These are phyloP conservation scores for Aphaenogaster rudis DNA, from an alignment of 1,140 invertebrate species.

Conservation along the genomic window DNA sequence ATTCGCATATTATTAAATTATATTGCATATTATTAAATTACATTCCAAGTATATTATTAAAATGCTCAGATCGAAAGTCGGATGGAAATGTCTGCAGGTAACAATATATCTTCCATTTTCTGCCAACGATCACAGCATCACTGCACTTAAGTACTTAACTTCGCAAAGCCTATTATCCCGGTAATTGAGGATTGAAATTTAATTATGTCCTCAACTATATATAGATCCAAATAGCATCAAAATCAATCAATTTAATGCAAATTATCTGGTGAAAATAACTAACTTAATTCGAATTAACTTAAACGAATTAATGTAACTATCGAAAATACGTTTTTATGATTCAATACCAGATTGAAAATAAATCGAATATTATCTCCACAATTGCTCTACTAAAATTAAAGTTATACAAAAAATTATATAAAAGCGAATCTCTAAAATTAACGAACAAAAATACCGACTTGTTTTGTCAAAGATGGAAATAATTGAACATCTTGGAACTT, in stretches of 20 bases:
- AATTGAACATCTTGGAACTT: constrained; percentile 10
- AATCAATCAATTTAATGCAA: constrained; percentile 39
- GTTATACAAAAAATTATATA: neutral
- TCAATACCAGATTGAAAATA: neutral
- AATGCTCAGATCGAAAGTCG: constrained; percentile 5
- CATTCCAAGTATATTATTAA: neutral
- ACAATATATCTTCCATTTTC: constrained; percentile 42
- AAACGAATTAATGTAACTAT: neutral
- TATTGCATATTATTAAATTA: neutral
- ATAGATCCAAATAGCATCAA: constrained; percentile 10
- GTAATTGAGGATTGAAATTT: constrained; percentile 54
- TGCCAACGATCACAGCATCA: neutral
- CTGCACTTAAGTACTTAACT: constrained; percentile 53
- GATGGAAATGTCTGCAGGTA: neutral
- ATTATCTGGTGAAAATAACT: constrained; percentile 20
- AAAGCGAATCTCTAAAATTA: constrained; percentile 2
- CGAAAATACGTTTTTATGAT: neutral
- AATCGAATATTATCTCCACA: neutral
- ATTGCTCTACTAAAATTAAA: neutral
- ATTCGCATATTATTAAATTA: neutral
- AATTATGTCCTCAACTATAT: constrained; percentile 40
- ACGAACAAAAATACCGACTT: neutral
- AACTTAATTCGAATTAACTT: neutral
- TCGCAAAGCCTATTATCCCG: constrained; percentile 48
- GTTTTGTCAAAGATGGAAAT: neutral